Evolutionary conservation across 2,888 invertebrate species (phyloP).

Genomic region (Cacoxenus indagator): DNA sequence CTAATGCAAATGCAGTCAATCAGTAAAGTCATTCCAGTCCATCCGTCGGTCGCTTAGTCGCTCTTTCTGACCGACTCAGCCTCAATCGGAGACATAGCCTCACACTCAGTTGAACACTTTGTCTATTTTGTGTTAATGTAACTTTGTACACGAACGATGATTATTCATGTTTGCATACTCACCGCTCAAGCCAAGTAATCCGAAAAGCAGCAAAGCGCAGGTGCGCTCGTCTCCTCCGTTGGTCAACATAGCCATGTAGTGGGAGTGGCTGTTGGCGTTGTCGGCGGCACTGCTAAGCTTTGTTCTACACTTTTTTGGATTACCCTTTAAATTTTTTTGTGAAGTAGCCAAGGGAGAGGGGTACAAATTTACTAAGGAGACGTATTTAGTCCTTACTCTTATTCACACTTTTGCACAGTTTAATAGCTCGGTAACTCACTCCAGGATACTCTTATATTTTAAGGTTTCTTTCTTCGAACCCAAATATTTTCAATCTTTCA

Average conservation of each 20-base stretch:
- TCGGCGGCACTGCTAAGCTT: background rate
- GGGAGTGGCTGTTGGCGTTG: background rate
- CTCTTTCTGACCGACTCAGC: too few species aligned
- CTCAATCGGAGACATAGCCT: too few species aligned
- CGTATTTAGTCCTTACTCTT: too few species aligned
- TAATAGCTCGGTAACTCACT: constrained; percentile 41
- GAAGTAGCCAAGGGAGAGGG: too few species aligned
- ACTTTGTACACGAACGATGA: constrained; percentile 44
- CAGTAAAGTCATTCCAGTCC: too few species aligned
- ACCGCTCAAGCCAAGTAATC: constrained; percentile 60
- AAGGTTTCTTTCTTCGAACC: too few species aligned
- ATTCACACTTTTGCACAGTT: too few species aligned
- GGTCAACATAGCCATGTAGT: background rate
- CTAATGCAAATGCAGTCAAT: constrained; percentile 50
- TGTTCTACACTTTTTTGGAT: constrained; percentile 31
- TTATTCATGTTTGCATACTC: constrained; percentile 58
- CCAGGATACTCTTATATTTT: too few species aligned
- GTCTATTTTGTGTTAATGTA: constrained; percentile 48
- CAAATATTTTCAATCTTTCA: too few species aligned
- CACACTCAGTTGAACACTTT: constrained; percentile 16
- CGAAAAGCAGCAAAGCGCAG: constrained; percentile 47
- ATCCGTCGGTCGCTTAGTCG: background rate
- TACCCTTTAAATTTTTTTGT: too few species aligned
- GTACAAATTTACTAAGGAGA: too few species aligned
- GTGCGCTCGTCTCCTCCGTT: background rate